A percentile compares a stretch with the other conserved stretches of the same genome.
These are phyloP conservation scores for Anseranas semipalmata DNA, from an alignment of 2,113 vertebrate genomes.

Conservation along the genomic window DNA sequence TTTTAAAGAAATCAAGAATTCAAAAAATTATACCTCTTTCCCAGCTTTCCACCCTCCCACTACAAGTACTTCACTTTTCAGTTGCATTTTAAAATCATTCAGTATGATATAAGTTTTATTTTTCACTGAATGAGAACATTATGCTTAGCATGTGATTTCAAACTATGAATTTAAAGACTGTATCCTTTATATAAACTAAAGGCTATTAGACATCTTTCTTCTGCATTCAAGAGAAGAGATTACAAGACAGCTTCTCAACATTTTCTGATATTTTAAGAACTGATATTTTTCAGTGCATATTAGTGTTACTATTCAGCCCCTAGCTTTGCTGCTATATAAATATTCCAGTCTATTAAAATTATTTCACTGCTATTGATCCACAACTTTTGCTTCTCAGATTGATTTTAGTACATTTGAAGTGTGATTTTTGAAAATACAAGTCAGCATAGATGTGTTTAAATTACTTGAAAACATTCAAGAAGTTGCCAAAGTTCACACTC, in stretches of 20 bases:
- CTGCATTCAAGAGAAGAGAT: not conserved
- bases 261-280: not conserved
- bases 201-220: not conserved
- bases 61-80: not conserved
- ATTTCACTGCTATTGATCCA: not conserved
- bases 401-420: not conserved
- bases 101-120: not conserved
- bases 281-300: not conserved
- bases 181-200: not conserved
- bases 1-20: not conserved
- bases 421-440: not conserved
- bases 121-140: not conserved
- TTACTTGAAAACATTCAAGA: not conserved
- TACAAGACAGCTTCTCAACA: not conserved
- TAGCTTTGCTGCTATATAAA: conserved; percentile 13
- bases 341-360: not conserved
- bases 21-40: not conserved
- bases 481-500: conserved; percentile 40
- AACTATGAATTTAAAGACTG: not conserved
- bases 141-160: rapidly evolving
- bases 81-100: not conserved
- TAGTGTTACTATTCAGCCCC: not conserved
- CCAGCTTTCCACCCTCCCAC: not conserved
- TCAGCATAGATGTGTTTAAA: not conserved
- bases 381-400: not conserved